Conservation (phyloP, 2,888 invertebrate genomes). For the Rotaria socialis region DNA sequence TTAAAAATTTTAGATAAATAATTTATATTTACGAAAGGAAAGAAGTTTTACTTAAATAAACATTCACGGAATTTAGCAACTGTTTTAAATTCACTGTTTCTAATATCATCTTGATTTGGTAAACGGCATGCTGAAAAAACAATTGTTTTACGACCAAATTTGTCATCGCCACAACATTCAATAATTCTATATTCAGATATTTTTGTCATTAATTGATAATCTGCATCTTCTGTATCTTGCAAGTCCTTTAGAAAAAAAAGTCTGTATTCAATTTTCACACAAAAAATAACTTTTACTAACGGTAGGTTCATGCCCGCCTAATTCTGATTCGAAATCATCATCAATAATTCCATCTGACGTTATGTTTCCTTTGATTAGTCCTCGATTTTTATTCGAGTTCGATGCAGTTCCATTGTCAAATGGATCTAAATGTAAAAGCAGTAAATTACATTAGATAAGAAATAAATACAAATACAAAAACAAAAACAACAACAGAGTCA, state of each 20-base stretch:
- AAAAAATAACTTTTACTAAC: background rate
- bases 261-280: no score
- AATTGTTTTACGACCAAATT: constrained; percentile 83
- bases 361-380: background rate
- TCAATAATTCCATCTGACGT: constrained; percentile 33
- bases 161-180: constrained; percentile 44
- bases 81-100: constrained; percentile 42
- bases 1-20: constrained; percentile 55
- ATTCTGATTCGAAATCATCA: constrained; percentile 35
- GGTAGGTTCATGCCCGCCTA: background rate
- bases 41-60: constrained; percentile 40
- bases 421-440: background rate
- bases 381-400: background rate
- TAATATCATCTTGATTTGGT: constrained; percentile 60
- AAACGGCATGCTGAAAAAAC: constrained; percentile 88
- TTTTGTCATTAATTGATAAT: constrained; percentile 6
- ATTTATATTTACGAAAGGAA: no score
- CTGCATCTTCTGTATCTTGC: background rate
- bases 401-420: background rate
- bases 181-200: constrained; percentile 44
- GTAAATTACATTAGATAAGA: background rate
- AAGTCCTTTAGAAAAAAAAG: background rate
- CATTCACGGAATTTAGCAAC: constrained; percentile 41
- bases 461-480: background rate
- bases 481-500: background rate